phyloP scores from a whole-genome alignment of 2,113 vertebrate species.

The Pimephales promelas region DNA sequence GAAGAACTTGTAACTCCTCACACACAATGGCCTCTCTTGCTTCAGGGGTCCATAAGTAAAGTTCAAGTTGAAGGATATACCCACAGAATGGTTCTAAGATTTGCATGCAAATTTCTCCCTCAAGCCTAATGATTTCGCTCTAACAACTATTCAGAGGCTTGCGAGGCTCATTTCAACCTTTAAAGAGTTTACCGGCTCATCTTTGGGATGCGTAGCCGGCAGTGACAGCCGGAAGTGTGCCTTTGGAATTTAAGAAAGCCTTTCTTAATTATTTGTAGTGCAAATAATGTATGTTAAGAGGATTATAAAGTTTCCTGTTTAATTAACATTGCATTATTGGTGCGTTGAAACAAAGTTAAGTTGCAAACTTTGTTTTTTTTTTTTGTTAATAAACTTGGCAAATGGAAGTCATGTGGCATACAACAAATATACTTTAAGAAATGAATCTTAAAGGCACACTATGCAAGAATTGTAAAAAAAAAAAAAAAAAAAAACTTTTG shows the following conservation, averaged over 20 bases:
- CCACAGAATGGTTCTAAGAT: conserved; percentile 32
- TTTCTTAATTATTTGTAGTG: conserved; percentile 3
- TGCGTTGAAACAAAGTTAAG: background rate
- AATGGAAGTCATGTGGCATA: background rate
- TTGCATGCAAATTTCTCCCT: conserved; percentile 43
- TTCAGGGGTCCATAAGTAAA: conserved; percentile 30
- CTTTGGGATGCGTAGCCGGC: background rate
- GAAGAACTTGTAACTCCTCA: background rate
- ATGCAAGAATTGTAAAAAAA: too few relatives aligned
- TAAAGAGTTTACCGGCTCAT: conserved; percentile 14
- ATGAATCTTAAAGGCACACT: too few relatives aligned
- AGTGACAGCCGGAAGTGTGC: background rate
- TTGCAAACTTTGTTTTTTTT: background rate
- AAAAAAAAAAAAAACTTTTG: too few relatives aligned
- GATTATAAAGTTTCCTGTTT: conserved; percentile 19
- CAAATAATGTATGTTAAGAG: conserved; percentile 23
- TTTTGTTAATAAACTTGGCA: background rate
- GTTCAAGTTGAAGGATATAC: conserved; percentile 36
- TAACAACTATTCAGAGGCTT: conserved; percentile 15
- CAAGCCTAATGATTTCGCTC: background rate
- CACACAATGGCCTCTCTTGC: conserved; percentile 28
- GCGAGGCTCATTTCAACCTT: conserved; percentile 32
- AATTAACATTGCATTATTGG: conserved; percentile 3
- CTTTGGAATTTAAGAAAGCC: background rate
- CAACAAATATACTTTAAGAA: background rate